phyloP scores from a whole-genome alignment of 2,797 vertebrate species.

The Tapirus indicus region DNA sequence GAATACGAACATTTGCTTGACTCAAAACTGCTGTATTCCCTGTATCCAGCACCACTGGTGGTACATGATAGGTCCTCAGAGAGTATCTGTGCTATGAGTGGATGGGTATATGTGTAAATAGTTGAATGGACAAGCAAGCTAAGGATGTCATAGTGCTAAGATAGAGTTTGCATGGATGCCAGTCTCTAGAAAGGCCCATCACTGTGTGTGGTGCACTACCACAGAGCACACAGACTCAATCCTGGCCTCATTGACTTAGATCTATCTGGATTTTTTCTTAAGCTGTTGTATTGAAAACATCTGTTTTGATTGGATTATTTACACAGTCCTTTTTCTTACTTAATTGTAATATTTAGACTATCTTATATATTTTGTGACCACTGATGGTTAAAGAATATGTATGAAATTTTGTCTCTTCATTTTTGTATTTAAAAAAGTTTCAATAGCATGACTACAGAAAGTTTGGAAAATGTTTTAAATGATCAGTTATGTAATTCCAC shows the following conservation, averaged over 20 bases:
- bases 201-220: background rate
- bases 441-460: background rate
- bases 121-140: background rate
- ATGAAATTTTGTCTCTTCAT: conserved; percentile 19
- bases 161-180: background rate
- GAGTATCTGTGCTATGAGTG: background rate
- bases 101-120: background rate
- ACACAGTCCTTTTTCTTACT: conserved; percentile 28
- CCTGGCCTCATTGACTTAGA: background rate
- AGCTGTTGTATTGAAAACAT: background rate
- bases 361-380: background rate
- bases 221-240: background rate
- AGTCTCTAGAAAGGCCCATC: background rate
- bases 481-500: conserved; percentile 49
- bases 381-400: conserved; percentile 30
- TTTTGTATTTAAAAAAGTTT: conserved; percentile 43
- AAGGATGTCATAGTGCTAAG: background rate
- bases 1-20: background rate
- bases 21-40: background rate
- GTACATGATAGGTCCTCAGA: background rate
- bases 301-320: conserved; percentile 17
- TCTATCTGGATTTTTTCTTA: background rate
- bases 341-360: background rate
- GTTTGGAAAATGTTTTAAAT: conserved; percentile 51
- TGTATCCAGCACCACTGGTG: background rate